Conservation (phyloP, 2,888 invertebrate genomes). For the Tubulanus polymorphus region DNA sequence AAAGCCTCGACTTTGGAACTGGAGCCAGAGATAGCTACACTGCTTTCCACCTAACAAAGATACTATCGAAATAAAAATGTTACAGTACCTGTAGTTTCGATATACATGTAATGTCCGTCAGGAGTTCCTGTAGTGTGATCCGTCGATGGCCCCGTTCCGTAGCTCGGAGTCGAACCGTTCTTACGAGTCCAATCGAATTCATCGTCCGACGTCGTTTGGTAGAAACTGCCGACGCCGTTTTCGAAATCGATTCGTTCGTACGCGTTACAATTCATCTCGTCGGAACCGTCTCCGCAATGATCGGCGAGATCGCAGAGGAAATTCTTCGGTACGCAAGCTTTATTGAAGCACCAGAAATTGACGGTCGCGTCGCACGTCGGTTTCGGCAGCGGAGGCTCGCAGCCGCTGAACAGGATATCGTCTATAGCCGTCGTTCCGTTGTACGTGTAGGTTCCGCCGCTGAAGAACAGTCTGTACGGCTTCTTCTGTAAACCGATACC, state of each 20-base stretch:
- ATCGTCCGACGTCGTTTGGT: conserved; percentile 31
- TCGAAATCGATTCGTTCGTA: conserved; percentile 36
- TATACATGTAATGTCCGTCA: conserved; percentile 38
- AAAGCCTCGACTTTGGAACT: too few relatives aligned
- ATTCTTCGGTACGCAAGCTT: conserved; percentile 12
- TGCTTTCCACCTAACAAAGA: too few relatives aligned
- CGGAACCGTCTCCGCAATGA: conserved; percentile 21
- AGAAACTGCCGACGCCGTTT: conserved; percentile 25
- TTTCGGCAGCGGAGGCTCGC: conserved; percentile 10
- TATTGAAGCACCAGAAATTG: conserved; percentile 16
- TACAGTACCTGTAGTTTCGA: too few relatives aligned
- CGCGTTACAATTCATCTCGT: conserved; percentile 21
- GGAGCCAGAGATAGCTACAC: too few relatives aligned
- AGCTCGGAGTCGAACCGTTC: conserved; percentile 31
- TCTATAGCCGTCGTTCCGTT: conserved; percentile 43
- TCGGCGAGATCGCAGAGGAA: conserved; percentile 20
- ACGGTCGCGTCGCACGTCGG: conserved; percentile 6
- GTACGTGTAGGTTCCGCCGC: conserved; percentile 20
- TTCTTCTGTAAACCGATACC: conserved; percentile 31
- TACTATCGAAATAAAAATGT: too few relatives aligned
- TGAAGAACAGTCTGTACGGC: conserved; percentile 29
- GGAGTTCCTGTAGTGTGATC: conserved; percentile 41
- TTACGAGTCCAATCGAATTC: conserved; percentile 45
- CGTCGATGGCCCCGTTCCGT: conserved; percentile 39
- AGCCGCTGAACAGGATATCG: conserved; percentile 26